Percentiles rank a stretch among this genome's conserved stretches.
phyloP scores from a whole-genome alignment of 2,797 vertebrate species.

The Stomatorhinus walkeri region DNA sequence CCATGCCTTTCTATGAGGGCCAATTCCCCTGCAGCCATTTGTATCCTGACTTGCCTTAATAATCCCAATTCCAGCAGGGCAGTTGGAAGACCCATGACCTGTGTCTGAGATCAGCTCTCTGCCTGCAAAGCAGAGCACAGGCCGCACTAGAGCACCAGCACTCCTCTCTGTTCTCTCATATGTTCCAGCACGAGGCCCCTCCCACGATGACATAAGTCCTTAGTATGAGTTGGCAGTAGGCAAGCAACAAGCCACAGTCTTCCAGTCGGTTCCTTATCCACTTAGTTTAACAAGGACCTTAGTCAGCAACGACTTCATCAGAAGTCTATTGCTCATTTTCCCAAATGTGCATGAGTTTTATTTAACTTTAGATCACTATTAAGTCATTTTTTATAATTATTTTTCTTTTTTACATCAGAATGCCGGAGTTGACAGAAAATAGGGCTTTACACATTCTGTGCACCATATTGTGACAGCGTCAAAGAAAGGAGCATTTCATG shows the following conservation, averaged over 20 bases:
- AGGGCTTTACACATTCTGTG: neutral
- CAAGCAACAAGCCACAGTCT: neutral
- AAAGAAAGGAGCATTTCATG: neutral
- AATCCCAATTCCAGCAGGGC: neutral
- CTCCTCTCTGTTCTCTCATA: neutral
- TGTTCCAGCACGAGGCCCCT: neutral
- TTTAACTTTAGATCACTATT: neutral
- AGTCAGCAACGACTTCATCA: constrained; percentile 30
- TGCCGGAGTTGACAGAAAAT: neutral
- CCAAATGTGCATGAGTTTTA: neutral
- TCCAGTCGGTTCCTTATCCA: neutral
- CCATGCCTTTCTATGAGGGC: neutral
- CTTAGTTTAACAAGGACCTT: constrained; percentile 14
- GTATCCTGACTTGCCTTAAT: neutral
- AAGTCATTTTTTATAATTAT: neutral
- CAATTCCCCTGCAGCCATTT: neutral
- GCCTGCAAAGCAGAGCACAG: neutral
- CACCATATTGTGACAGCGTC: neutral
- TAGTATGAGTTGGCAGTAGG: neutral
- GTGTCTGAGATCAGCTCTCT: neutral
- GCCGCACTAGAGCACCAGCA: neutral
- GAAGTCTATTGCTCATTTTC: neutral
- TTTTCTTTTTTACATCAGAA: neutral
- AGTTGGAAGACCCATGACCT: neutral
- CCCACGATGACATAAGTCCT: constrained; percentile 3